These are phyloP conservation scores for Capra hircus DNA, from an alignment of 2,113 vertebrate species.

Conservation along the genomic window DNA sequence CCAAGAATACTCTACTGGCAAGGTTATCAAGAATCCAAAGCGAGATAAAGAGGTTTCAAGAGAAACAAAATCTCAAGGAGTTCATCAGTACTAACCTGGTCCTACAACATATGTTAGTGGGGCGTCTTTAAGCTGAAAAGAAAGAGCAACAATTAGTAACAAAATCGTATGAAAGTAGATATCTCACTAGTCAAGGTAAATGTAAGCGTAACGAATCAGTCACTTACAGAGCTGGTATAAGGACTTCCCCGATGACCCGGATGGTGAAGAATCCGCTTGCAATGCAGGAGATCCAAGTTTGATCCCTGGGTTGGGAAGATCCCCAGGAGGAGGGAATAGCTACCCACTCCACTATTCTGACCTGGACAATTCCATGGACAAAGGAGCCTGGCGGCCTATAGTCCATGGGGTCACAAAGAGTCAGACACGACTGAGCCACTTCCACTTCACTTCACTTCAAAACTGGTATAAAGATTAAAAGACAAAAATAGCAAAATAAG, in stretches of 20 bases:
- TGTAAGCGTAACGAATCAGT: not conserved
- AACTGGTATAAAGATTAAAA: not conserved
- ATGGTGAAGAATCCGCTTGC: not conserved
- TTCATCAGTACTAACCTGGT: not conserved
- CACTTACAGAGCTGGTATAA: not conserved
- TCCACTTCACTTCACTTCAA: not conserved
- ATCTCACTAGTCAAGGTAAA: not conserved
- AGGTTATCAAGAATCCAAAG: not conserved
- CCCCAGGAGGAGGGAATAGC: rapidly evolving
- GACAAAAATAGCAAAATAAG: not conserved
- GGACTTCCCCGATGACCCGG: not conserved
- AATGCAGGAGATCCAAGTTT: not conserved
- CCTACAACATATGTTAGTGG: too few relatives aligned
- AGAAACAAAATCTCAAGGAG: not conserved
- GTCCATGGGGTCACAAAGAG: not conserved
- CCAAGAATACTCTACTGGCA: not conserved
- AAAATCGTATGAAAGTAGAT: not conserved
- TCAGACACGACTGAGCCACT: not conserved
- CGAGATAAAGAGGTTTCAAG: not conserved
- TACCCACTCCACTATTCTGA: not conserved
- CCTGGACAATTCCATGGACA: not conserved
- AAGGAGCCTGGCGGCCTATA: not conserved
- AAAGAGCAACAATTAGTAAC: not conserved
- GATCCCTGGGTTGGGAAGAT: not conserved
- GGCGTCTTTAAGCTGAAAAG: not conserved